Conservation (phyloP, 2,113 vertebrate species). For the Pelecanus crispus region DNA sequence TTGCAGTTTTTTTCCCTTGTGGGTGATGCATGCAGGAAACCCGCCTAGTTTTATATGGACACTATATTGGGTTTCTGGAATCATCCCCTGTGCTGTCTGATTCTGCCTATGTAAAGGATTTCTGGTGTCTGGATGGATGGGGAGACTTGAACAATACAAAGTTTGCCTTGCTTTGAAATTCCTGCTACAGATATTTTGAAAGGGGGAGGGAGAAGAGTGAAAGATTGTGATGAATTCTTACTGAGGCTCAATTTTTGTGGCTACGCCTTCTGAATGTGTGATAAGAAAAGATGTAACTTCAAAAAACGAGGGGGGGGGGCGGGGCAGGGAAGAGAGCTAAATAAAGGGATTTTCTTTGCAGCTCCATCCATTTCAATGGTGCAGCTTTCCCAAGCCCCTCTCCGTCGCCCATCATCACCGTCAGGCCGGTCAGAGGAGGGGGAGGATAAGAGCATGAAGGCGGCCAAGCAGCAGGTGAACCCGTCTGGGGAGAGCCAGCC, state of each 20-base stretch:
- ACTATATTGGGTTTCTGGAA: conserved; percentile 44
- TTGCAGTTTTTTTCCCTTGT: conserved; percentile 25
- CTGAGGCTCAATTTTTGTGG: background rate
- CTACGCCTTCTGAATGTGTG: fast-evolving
- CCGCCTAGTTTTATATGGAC: conserved; percentile 5
- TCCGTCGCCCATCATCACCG: conserved; percentile 60
- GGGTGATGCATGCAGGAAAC: conserved; percentile 19
- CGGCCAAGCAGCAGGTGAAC: conserved; percentile 64
- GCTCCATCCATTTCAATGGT: conserved; percentile 80
- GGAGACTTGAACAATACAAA: background rate
- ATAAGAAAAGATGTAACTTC: background rate
- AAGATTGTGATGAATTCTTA: background rate
- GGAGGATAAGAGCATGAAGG: conserved; percentile 68
- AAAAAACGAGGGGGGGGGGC: too few species aligned
- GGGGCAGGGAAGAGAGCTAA: conserved; percentile 1
- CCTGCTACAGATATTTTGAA: background rate
- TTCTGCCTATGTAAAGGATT: conserved; percentile 27
- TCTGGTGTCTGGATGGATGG: conserved; percentile 1
- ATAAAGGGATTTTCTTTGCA: conserved; percentile 35
- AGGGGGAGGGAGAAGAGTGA: background rate
- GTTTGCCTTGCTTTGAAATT: background rate
- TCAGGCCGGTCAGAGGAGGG: conserved; percentile 66
- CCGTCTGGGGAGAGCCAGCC: conserved; percentile 60
- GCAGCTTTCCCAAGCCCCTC: conserved; percentile 79
- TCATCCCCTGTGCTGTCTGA: background rate